Evolutionary conservation across 2,888 invertebrate species (phyloP), one percentile per base, ranked within the genome.

Genomic region (Nycteola revayana): DNA sequence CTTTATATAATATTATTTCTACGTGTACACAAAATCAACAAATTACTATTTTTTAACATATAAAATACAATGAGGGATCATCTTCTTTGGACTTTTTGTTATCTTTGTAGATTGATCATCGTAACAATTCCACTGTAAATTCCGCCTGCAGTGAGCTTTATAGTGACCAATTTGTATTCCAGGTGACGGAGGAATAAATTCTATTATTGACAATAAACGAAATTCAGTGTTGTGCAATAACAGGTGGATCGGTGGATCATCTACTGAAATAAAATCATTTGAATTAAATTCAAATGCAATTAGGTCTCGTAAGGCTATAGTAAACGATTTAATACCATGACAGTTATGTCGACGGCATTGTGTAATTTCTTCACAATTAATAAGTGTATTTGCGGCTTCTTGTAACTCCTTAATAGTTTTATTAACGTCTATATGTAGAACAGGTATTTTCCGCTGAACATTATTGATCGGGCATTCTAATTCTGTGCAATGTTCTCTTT

Each of bases 201-300:
- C 42, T 34, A 42, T 37, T 37, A 42, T 37, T 9, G 42, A 42
- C 34, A 37, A 26, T 37, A 42, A 42, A 34, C 32, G 7, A 34
- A 35, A 42, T 20, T 36, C 36, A 4, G 31, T 24, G 26, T 27
- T 18, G 18, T 36, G 7, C 28, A 36, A 41, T 2, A 27, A 41
- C 26, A 41, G 32, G 36, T 18, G 30, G 24, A 24, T 33, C 30
- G 41, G 31, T 36, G 36, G 9, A 32, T 42, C 42, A 32, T 35
- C 37, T 34, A 35, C 35, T 29, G 32, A 42, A 42, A 37, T 42
- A 10, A 34, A 36, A 37, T 37, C 28, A 31, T 32, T 28, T 18
- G 27, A 32, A 37, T 42, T 25, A 42, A 42, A 42, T 42, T 42
- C 37, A 37, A 42, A 37, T 32, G 37, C 34, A 37, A 37, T 42